Evolutionary conservation across 2,888 invertebrate genomes (phyloP).

Genomic region (Diogma glabrata): DNA sequence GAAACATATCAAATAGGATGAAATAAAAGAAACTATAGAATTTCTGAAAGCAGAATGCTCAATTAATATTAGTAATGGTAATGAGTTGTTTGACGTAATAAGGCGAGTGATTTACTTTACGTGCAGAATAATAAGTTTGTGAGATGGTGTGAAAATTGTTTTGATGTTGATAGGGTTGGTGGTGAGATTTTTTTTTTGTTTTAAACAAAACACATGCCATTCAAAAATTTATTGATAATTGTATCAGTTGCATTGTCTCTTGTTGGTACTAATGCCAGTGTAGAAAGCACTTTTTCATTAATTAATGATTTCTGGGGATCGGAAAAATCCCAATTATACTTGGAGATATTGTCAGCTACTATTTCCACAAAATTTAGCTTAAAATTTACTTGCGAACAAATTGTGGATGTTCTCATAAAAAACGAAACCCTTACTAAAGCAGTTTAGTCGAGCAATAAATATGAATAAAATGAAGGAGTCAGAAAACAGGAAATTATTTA

Average conservation of each 20-base stretch:
- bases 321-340: background rate
- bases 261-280: background rate
- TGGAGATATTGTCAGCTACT: background rate
- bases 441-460: background rate
- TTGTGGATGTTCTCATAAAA: background rate
- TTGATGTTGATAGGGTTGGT: no score
- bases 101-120: no score
- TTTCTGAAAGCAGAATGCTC: no score
- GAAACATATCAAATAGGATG: no score
- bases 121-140: no score
- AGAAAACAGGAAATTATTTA: no score
- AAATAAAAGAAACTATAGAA: no score
- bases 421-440: background rate
- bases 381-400: background rate
- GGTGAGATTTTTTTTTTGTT: no score
- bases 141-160: no score
- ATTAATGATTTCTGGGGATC: background rate
- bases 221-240: background rate
- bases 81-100: no score
- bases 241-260: background rate
- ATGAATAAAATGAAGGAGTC: no score
- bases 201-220: background rate
- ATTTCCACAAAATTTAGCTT: background rate
- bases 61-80: no score
- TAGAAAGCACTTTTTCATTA: background rate